Evolutionary conservation across 2,888 invertebrate genomes (phyloP), one percentile per base, ranked within the genome.

Genomic region (Sinodicranocentrus sp.): DNA sequence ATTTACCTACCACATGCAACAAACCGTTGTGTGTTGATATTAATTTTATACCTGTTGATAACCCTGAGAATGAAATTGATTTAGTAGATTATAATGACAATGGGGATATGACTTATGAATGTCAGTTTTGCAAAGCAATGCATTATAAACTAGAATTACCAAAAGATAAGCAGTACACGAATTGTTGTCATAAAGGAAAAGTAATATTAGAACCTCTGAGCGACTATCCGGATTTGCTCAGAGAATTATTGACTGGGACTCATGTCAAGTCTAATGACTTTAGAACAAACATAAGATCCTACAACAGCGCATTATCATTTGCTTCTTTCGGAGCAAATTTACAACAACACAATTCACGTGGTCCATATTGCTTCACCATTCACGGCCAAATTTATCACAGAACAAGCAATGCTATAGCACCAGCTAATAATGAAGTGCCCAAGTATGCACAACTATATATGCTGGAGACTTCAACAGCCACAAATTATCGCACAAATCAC

Each of bases 301-400:
- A 80, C 52, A 84, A 86, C 39, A 83, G 79, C 43, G 80, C 77
- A 8, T 54, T 86, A 3, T 57, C 86, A 3, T 86, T 88, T 48
- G 84, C 85, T 19, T 88, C 88, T 10, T 54, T 87, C 33, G 83
- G 82, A 15, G 39, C 28, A 10, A n/a, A 39, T 23, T 10, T 48
- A 33, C 3, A 33, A 33, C 33, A 33, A 33, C 33, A 33, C 10
- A 33, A 10, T 68, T 28, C 15, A 0, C 13, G 8, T 8, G 86
- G 87, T 0, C 85, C 86, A 1, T 78, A 75, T 23, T 71, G 82
- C 23, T 87, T 83, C 26, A 52, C 63, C 10, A 82, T 89, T 65
- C 86, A 88, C 57, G 88, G 88, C 1, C 87, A 88, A 39, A 73
- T 87, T 0, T 89, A 89, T 63, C 88, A 89, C 44, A n/a, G 19